Evolutionary conservation across 1,140 invertebrate species (phyloP), one percentile per base, ranked within the genome.

Genomic region (Myzus persicae): DNA sequence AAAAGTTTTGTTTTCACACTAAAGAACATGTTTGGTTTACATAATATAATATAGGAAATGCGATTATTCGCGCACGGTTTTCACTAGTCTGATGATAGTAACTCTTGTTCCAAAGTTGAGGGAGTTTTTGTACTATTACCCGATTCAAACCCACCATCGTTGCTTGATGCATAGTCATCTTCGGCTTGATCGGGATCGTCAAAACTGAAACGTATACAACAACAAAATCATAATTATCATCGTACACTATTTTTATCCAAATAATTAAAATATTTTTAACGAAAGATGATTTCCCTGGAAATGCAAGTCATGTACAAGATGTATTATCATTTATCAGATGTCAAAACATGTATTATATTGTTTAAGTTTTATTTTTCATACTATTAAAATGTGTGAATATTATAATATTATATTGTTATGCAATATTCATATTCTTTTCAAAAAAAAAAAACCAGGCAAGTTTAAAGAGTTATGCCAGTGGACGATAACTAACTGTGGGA

Each of bases 121-220:
- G 42, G 44, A 31, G 36, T n/a, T 40, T 93, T 93, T 24, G 22
- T 54, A 38, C 91, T 93, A 38, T 93, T 93, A 24, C 91, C 81
- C 36, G 91, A 93, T 40, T 93, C 91, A 36, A 93, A 93, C 85
- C 91, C 91, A 40, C 91, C 91, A 48, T 93, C 91, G 46, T 93
- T 93, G 24, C 91, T 93, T 2, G 91, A 93, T 38, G 38, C 91
- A n/a, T 93, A 93, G 4, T 93, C 91, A 26, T 93, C 51, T 85
- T 93, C 91, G 3, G 46, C 42, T 51, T 93, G 91, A 40, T 93
- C 91, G 36, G 91, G 91, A 22, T 93, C 91, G 31, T 93, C 91
- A 93, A 93, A 93, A 84, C 91, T 93, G 38, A 54, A 92, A 54
- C 31, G 22, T 48, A 85, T 44, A 26, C 22, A n/a, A n/a, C 9